Conservation (phyloP, 1,140 invertebrate species). For the Micrasema minimum region DNA sequence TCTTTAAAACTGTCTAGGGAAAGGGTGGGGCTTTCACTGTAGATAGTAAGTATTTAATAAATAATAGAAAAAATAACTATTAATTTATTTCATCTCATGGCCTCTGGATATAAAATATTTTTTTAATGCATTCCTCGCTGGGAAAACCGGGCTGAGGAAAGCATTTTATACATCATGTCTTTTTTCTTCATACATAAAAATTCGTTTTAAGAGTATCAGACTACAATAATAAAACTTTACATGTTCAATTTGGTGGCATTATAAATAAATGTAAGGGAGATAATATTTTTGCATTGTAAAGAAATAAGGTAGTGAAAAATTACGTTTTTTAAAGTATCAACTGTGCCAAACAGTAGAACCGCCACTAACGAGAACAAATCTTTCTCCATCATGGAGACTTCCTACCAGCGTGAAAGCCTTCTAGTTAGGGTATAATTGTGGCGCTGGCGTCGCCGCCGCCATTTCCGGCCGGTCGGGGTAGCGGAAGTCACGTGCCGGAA, state of each 20-base stretch:
- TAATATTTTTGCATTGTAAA: not conserved
- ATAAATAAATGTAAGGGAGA: not conserved
- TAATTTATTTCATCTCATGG: no score
- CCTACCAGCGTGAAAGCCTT: conserved; percentile 13
- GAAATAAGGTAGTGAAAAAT: not conserved
- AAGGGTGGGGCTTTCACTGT: no score
- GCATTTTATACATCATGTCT: not conserved
- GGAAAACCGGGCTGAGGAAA: no score
- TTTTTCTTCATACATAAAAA: not conserved
- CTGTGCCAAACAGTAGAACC: conserved; percentile 6
- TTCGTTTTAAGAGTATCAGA: not conserved
- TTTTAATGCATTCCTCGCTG: no score
- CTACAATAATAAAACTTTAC: not conserved
- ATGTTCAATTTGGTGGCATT: not conserved
- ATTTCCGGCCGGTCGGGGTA: conserved; percentile 30
- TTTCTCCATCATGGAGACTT: conserved; percentile 19
- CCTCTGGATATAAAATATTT: no score
- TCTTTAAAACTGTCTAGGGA: no score
- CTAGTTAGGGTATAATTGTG: conserved; percentile 37
- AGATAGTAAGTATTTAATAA: no score
- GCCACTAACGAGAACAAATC: conserved; percentile 16
- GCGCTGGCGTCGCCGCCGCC: conserved; percentile 39
- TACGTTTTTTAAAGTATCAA: not conserved
- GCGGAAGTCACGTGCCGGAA: conserved; percentile 45
- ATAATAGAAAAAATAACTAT: no score